Evolutionary conservation across 2,888 invertebrate species (phyloP), one percentile per base, ranked within the genome.

Genomic region (Clepsis dumicolana): DNA sequence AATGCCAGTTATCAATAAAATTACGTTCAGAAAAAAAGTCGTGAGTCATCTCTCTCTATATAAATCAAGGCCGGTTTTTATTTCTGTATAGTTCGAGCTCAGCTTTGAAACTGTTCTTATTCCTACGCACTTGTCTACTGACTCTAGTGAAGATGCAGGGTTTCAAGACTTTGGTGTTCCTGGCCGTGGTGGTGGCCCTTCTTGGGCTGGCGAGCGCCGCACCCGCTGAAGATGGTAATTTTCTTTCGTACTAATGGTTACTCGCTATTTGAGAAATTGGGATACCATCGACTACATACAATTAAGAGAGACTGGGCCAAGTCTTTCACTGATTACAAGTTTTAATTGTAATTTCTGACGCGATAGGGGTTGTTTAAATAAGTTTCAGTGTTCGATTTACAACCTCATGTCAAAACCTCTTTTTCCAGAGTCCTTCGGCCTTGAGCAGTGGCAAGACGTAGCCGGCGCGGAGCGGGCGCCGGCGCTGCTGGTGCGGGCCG

Each of bases 221-320:
- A 2, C 54, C 66, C n/a, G 27, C 61, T 18, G 66, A 41, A 16
- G n/a, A 66, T 48, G 66, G 66, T 66, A 35, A 61, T 35, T 4
- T 57, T 38, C 3, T 38, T 21, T 25, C 10, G 8, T 52, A 48
- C 4, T 4, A 44, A 16, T n/a, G n/a, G n/a, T n/a, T n/a, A n/a
- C n/a, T n/a, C n/a, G n/a, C n/a, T n/a, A n/a, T n/a, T n/a, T n/a
- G n/a, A n/a, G n/a, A n/a, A 10, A 35, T 35, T 10, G 8, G 5
- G 12, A 35, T 35, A 10, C 3, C 29, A 29, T 29, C 29, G 29
- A 7, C 7, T 29, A 29, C 3, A 29, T 4, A 29, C 29, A 7
- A 29, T 29, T n/a, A n/a, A n/a, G n/a, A n/a, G n/a, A n/a, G n/a
- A n/a, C n/a, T n/a, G n/a, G n/a, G n/a, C n/a, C n/a, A n/a, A n/a